Evolutionary conservation across 2,113 vertebrate species (phyloP).

Genomic region (Coreoperca whiteheadi): DNA sequence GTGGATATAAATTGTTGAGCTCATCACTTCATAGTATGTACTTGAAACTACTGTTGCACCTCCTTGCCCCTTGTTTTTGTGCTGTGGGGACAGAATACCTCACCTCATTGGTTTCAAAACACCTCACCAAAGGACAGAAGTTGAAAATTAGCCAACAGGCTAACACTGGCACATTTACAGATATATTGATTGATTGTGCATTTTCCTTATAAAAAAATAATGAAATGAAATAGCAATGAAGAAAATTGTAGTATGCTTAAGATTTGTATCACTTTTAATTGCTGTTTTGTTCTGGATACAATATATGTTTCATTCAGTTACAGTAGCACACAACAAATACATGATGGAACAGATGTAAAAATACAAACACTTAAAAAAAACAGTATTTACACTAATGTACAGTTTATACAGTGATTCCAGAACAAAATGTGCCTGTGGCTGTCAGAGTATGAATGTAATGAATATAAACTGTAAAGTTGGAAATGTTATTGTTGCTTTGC

Average conservation of each 20-base stretch:
- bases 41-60: background rate
- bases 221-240: background rate
- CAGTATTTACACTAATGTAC: constrained; percentile 71
- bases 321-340: constrained; percentile 41
- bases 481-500: background rate
- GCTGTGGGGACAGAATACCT: background rate
- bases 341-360: background rate
- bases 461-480: background rate
- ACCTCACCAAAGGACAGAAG: no score
- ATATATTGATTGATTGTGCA: no score
- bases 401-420: constrained; percentile 60
- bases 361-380: constrained; percentile 22
- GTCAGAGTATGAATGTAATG: constrained; percentile 1
- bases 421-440: background rate
- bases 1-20: background rate
- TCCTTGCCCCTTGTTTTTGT: background rate
- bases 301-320: background rate
- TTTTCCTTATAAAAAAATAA: no score
- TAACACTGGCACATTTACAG: no score
- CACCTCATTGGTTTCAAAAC: no score
- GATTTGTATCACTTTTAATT: constrained; percentile 15
- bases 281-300: constrained; percentile 19
- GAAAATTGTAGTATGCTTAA: background rate
- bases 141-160: no score
- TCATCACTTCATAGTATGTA: background rate